These are phyloP conservation scores for Tragulus kanchil DNA, from an alignment of 2,113 vertebrate genomes.

Conservation along the genomic window DNA sequence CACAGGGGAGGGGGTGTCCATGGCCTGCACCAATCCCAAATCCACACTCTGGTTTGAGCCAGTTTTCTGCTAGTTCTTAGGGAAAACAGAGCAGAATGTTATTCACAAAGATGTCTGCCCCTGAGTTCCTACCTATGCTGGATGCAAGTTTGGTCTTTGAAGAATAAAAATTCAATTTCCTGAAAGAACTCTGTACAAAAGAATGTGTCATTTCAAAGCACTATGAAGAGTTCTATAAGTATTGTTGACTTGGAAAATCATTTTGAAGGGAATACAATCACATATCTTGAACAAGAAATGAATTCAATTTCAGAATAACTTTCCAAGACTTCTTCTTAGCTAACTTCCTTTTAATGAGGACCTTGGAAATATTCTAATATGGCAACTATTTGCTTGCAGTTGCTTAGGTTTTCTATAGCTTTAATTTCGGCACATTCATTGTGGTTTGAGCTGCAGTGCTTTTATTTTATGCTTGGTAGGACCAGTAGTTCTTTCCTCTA, in stretches of 20 bases:
- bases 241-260: conserved; percentile 36
- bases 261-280: conserved; percentile 15
- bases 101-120: not conserved
- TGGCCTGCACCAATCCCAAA: not conserved
- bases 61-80: not conserved
- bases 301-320: conserved; percentile 40
- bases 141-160: not conserved
- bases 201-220: conserved; percentile 31
- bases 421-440: not conserved
- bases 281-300: conserved; percentile 12
- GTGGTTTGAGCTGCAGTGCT: not conserved
- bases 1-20: not conserved
- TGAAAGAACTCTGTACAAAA: not conserved
- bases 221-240: not conserved
- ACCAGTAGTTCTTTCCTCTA: not conserved
- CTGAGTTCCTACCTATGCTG: not conserved
- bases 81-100: not conserved
- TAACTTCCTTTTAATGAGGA: not conserved
- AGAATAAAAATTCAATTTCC: conserved; percentile 54
- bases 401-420: not conserved
- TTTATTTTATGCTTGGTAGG: not conserved
- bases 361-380: not conserved
- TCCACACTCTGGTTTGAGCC: not conserved
- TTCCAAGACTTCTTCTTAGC: conserved; percentile 17
- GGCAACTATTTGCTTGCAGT: not conserved